Evolutionary conservation across 2,797 vertebrate genomes (phyloP).

Genomic region (Acrocephalus scirpaceus): DNA sequence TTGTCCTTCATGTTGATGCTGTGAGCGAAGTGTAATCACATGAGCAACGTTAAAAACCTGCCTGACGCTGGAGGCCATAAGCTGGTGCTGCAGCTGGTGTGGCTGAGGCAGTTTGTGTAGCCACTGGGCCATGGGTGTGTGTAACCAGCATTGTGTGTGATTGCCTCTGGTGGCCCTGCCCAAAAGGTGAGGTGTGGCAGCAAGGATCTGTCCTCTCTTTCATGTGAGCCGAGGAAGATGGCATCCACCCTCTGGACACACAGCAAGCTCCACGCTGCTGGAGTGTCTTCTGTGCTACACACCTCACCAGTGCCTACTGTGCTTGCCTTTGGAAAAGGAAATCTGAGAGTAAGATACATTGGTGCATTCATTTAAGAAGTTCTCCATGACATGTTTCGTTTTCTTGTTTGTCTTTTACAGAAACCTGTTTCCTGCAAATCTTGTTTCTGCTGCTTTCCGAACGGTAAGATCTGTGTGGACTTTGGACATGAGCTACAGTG

Average conservation of each 20-base stretch:
- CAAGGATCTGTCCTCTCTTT: background rate
- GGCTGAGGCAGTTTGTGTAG: background rate
- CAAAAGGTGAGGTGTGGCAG: background rate
- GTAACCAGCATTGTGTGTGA: background rate
- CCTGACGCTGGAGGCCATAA: background rate
- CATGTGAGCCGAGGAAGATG: background rate
- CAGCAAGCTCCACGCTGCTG: fast-evolving
- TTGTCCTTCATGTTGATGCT: background rate
- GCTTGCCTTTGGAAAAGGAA: background rate
- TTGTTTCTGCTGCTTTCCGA: slow-evolving; percentile 91
- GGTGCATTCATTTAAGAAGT: fast-evolving
- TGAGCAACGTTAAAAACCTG: background rate
- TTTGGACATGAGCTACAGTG: background rate
- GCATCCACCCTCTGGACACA: background rate
- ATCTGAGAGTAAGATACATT: background rate
- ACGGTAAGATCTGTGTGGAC: slow-evolving; percentile 80
- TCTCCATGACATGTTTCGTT: background rate
- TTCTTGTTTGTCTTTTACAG: slow-evolving; percentile 74
- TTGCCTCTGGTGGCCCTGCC: background rate
- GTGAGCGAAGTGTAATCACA: background rate
- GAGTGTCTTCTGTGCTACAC: background rate
- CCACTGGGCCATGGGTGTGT: background rate
- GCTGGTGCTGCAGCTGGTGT: background rate
- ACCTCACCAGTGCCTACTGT: background rate
- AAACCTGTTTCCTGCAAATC: slow-evolving; percentile 95